Evolutionary conservation across 2,888 invertebrate genomes (phyloP).

Genomic region (Ochropleura leucogaster): DNA sequence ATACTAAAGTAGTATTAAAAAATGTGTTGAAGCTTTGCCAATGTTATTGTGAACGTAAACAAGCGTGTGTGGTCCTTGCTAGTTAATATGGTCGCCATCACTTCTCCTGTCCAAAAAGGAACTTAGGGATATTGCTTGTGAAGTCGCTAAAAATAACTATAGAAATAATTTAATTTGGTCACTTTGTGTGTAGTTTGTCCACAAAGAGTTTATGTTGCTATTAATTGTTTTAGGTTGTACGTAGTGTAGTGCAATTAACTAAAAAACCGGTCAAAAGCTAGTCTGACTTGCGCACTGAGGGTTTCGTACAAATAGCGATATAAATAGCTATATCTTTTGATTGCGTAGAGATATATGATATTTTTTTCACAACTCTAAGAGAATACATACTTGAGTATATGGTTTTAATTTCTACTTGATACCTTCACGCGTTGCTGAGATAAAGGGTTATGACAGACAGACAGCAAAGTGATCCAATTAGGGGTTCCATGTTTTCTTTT

Average conservation of each 20-base stretch:
- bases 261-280: too few species aligned
- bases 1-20: conserved; percentile 45
- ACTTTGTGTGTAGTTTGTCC: background rate
- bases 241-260: background rate
- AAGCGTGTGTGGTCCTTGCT: conserved; percentile 55
- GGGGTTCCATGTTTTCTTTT: too few species aligned
- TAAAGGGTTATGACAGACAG: too few species aligned
- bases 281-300: too few species aligned
- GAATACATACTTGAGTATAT: too few species aligned
- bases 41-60: conserved; percentile 40
- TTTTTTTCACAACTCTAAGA: too few species aligned
- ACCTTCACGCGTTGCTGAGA: too few species aligned
- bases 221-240: background rate
- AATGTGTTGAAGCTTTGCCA: conserved; percentile 60
- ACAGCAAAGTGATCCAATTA: too few species aligned
- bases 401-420: too few species aligned
- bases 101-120: conserved; percentile 42
- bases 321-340: too few species aligned
- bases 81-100: conserved; percentile 53
- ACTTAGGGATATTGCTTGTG: conserved; percentile 43
- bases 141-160: conserved; percentile 48
- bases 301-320: too few species aligned
- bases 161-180: background rate
- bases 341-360: too few species aligned
- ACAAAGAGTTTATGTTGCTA: background rate